A percentile compares a stretch with the other conserved stretches of the same genome.
Evolutionary conservation across 92 coral and sea anemone species (phyloP).

Genomic region (Muricea muricata): DNA sequence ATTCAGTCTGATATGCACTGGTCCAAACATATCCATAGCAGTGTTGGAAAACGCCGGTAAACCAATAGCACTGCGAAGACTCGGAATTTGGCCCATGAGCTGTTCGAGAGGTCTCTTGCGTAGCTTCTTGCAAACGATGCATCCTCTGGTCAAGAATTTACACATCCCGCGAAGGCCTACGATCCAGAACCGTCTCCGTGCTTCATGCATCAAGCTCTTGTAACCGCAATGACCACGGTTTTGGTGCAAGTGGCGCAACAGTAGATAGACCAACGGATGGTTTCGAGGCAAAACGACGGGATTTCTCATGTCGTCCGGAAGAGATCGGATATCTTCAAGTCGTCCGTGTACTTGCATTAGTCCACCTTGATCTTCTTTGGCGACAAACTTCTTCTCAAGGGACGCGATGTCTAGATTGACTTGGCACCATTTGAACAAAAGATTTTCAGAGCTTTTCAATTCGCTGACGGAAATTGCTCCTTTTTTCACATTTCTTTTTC

Average conservation of each 20-base stretch:
- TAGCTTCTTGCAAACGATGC: constrained; percentile 52
- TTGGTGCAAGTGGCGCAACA: constrained; percentile 56
- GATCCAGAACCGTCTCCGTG: constrained; percentile 54
- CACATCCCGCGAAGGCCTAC: constrained; percentile 47
- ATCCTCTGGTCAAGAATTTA: constrained; percentile 30
- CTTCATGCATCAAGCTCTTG: constrained; percentile 55
- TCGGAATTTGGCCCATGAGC: constrained; percentile 70
- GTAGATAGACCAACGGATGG: constrained; percentile 54
- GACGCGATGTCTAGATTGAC: constrained; percentile 24
- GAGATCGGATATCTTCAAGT: constrained; percentile 56
- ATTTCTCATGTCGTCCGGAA: constrained; percentile 59
- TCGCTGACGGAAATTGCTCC: constrained; percentile 52
- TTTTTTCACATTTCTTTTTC: constrained; percentile 7
- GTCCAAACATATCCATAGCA: constrained; percentile 70
- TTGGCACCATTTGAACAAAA: constrained; percentile 68
- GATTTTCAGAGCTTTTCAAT: constrained; percentile 46
- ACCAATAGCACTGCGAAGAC: constrained; percentile 55
- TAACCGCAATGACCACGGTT: constrained; percentile 62
- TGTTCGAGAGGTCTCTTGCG: constrained; percentile 59
- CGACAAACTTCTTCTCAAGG: constrained; percentile 55
- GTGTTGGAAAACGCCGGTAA: constrained; percentile 63
- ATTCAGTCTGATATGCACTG: constrained; percentile 65
- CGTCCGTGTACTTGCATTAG: constrained; percentile 66
- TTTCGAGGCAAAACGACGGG: constrained; percentile 62
- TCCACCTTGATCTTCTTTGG: constrained; percentile 50